Percentiles rank a stretch among this genome's conserved stretches.
phyloP scores from a whole-genome alignment of 2,797 vertebrate species.

The Phataginus tricuspis region DNA sequence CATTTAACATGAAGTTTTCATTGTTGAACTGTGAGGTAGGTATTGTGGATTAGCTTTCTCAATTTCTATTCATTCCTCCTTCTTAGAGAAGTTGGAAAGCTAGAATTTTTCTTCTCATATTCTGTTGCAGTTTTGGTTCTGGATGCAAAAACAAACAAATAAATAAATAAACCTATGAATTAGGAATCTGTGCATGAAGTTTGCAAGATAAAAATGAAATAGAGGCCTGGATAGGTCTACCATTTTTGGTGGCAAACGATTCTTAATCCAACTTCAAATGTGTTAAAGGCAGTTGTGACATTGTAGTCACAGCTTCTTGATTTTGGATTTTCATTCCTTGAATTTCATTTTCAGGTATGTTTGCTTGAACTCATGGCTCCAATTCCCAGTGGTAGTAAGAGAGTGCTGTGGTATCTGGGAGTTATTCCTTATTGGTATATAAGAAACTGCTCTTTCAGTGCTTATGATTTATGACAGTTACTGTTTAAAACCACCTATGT shows the following conservation, averaged over 20 bases:
- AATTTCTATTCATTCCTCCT: not conserved
- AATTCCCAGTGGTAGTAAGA: not conserved
- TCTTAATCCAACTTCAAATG: not conserved
- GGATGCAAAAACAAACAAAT: not conserved
- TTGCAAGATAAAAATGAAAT: conserved; percentile 19
- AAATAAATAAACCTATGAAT: not conserved
- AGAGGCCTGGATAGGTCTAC: not conserved
- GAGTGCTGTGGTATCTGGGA: not conserved
- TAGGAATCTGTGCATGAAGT: not conserved
- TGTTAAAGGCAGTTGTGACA: not conserved
- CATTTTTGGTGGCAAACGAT: not conserved
- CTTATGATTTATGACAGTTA: not conserved
- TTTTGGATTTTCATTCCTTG: not conserved
- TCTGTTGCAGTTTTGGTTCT: not conserved
- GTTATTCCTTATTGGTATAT: not conserved
- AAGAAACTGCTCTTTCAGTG: not conserved
- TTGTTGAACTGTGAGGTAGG: not conserved
- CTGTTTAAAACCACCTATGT: not conserved
- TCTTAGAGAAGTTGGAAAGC: not conserved
- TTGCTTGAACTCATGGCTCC: not conserved
- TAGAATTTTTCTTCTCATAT: not conserved
- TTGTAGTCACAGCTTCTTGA: not conserved
- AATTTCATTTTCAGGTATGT: not conserved
- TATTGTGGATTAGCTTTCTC: not conserved
- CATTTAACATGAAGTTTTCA: not conserved